Base-by-base conservation (phyloP, 2,113 vertebrate species). In the Argyrosomus japonicus region DNA sequence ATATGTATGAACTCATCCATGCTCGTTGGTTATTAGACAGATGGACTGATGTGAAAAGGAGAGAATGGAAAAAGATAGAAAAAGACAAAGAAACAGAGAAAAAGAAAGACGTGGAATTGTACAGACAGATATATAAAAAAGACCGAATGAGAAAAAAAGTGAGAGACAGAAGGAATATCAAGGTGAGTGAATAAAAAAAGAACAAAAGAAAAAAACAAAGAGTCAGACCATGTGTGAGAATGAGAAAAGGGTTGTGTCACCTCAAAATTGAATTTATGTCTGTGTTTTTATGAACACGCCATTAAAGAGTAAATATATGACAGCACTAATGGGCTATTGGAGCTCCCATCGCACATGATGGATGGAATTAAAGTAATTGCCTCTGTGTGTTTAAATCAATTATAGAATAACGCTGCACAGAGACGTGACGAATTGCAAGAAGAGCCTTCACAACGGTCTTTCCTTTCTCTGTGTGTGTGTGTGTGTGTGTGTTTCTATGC, bases 341-440 rank as follows among this genome's bases (percentile, higher is more conserved):
- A 83, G 85, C 82, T 91, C 89, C 87, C 73, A 87, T 84, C 18
- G 67, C 83, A 87, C 73, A 89, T 91, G 88, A 93, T 92, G 83
- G 85, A 94, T 93, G 75, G 88, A 92, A 92, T 93, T 91, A 92
- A 92, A 93, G 80, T 90, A 91, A 93, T 93, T 93, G 88, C 86
- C 81, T 90, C 76, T 87, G 79, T 90, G 88, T 84, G 76, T 90
- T 93, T 89, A 90, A 93, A 92, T 93, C 89, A 92, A 89, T 94
- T 92, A 90, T 76, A 58, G 45, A 78, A 86, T 13, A 56, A 67
- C 27, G 29, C 76, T 60, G 64, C 80, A 79, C 76, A 75, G 83
- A 88, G 54, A 81, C 60, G n/a, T 92, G 87, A 85, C 80, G 6
- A 71, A 93, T 85, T 74, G 74, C 54, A 68, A 79, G 62, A 48